Conservation (phyloP, 2,888 invertebrate species). For the Idaea dimidiata region DNA sequence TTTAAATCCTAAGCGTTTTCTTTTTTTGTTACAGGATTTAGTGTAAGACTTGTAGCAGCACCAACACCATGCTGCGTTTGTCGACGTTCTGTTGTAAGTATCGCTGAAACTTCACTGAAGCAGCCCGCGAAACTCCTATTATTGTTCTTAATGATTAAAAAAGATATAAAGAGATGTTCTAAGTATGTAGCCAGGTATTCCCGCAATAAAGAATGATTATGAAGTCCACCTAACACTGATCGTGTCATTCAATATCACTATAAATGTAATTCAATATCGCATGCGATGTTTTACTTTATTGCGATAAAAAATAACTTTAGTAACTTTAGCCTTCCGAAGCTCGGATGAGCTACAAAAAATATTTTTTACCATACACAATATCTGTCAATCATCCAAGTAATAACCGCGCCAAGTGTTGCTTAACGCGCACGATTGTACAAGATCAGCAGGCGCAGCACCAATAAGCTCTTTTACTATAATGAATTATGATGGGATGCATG, state of each 20-base stretch:
- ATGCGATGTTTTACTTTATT: too few relatives aligned
- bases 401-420: too few relatives aligned
- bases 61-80: constrained; percentile 75
- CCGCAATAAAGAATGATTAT: constrained; percentile 5
- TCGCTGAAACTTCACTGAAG: background rate
- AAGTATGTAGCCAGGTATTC: constrained; percentile 6
- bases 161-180: background rate
- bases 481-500: constrained; percentile 18
- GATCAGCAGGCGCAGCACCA: constrained; percentile 2
- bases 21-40: constrained; percentile 59
- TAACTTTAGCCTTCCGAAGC: constrained; percentile 1
- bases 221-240: too few relatives aligned
- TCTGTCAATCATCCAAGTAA: too few relatives aligned
- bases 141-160: background rate
- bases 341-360: too few relatives aligned
- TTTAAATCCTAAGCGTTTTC: constrained; percentile 5
- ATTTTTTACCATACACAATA: too few relatives aligned
- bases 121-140: background rate
- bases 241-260: too few relatives aligned
- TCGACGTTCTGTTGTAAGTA: constrained; percentile 74
- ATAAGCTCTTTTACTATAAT: constrained; percentile 7
- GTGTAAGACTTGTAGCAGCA: constrained; percentile 59
- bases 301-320: too few relatives aligned
- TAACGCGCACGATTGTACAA: too few relatives aligned
- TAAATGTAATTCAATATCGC: too few relatives aligned